Base-by-base conservation (phyloP, 2,113 vertebrate genomes). In the Mormoops blainvillei region DNA sequence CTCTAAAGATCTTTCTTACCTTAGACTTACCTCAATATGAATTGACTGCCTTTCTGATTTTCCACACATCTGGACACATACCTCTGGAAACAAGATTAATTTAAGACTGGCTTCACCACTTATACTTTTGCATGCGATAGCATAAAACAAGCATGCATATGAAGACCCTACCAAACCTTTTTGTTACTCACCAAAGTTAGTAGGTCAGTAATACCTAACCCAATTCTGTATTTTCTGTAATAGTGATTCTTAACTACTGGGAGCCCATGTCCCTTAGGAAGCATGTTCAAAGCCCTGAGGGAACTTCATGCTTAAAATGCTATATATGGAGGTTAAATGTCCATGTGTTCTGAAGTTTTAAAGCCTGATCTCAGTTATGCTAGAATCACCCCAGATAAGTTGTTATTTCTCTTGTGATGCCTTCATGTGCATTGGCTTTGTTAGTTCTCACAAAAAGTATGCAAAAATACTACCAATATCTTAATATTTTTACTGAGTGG, bases 1-100 rank as follows among this genome's bases (percentile, higher is more conserved):
- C 36, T 86, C 38, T 45, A 77, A 70, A 70, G 58, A 61, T 70
- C 58, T 77, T 94, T 3, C 41, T 61, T 38, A 84, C 84, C 4
- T 87, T 94, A 90, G n/a, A 61, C 90, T 77, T 81, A 73, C 63
- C 71, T 95, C 36, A 61, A 20, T 85, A 91, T 91, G 48, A 71
- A 81, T 36, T 80, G 54, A 65, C 18, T 41, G 28, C 73, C 52
- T 86, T 80, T 85, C 33, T 70, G 26, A 70, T 61, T 50, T 41
- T 84, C 24, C 38, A 38, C 10, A 43, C 56, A 41, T 63, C 22
- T 54, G 71, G 3, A 18, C 22, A 45, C 86, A 22, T 52, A 52
- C 28, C 50, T 85, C 50, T 70, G 61, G 71, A 85, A 45, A 41
- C 28, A 70, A 70, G 70, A 73, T 71, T 8, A 45, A 0, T 81